phyloP scores from a whole-genome alignment of 2,797 vertebrate species.

The Coreius guichenoti region DNA sequence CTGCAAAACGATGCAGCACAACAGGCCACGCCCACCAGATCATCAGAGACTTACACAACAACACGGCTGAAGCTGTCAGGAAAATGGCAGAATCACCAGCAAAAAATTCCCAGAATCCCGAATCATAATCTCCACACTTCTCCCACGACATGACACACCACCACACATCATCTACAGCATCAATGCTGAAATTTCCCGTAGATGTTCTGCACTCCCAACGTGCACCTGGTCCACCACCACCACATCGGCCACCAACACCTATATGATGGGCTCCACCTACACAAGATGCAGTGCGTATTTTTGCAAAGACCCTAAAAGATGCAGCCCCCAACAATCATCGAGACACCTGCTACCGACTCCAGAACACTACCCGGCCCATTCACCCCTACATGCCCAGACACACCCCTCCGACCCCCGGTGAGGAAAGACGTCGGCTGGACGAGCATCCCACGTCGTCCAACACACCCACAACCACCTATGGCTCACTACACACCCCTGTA shows the following conservation, averaged over 20 bases:
- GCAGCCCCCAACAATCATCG: background rate
- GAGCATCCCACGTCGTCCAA: no score
- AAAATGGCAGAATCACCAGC: no score
- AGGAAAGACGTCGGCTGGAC: background rate
- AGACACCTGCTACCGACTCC: background rate
- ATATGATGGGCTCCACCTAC: background rate
- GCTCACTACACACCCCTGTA: conserved; percentile 4
- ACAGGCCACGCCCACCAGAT: no score
- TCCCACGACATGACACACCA: no score
- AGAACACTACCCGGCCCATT: background rate
- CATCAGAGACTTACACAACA: no score
- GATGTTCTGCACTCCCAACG: background rate
- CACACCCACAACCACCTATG: background rate
- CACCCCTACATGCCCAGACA: background rate
- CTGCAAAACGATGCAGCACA: no score
- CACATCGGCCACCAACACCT: background rate
- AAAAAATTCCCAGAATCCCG: background rate
- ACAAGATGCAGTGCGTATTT: background rate
- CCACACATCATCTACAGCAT: no score
- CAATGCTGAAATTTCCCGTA: no score
- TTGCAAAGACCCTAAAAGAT: background rate
- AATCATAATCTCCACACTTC: background rate
- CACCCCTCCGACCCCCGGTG: background rate
- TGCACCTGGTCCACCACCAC: background rate
- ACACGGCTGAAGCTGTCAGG: no score